Evolutionary conservation across 2,113 vertebrate species (phyloP), one percentile per base, ranked within the genome.

Genomic region (Reinhardtius hippoglossoides): DNA sequence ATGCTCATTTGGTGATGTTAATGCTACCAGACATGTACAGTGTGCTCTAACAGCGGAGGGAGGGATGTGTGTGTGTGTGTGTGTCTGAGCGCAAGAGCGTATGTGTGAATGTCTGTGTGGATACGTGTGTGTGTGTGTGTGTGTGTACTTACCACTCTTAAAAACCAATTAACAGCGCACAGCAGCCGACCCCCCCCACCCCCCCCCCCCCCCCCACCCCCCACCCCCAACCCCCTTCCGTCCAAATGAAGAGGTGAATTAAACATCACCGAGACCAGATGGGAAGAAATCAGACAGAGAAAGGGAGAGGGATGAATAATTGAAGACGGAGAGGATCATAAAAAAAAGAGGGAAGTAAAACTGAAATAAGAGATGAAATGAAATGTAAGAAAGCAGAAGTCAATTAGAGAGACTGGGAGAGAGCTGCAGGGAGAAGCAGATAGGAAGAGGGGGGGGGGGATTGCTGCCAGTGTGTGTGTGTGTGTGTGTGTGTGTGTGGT

Each of bases 361-460:
- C 69, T 88, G 85, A 93, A 91, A 91, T 87, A 86, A 87, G 86
- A 91, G 86, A 90, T 92, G 80, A 90, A 89, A 90, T 91, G 86
- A 93, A 92, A 91, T 92, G 88, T 84, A 82, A 88, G 85, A 88
- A 92, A 90, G 79, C 71, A 88, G 85, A 87, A 91, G 91, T 92
- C 84, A 91, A 92, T 91, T 92, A 92, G 76, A 82, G 85, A 68
- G 67, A 84, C 78, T 62, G 74, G 58, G 58, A 27, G 16, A 35
- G 58, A 60, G 26, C 52, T 54, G 52, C 52, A 54, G 52, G 52
- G 52, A 10, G 52, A 58, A 9, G 60, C 46, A 78, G 74, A 88
- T 68, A 78, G 76, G 68, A 78, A 80, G 83, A 68, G 74, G 75
- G 70, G 62, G 67, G 62, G 83, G 67, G 65, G 82, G 20, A 31